phyloP scores from a whole-genome alignment of 1,140 invertebrate genomes.

The Stegodyphus mimosarum region DNA sequence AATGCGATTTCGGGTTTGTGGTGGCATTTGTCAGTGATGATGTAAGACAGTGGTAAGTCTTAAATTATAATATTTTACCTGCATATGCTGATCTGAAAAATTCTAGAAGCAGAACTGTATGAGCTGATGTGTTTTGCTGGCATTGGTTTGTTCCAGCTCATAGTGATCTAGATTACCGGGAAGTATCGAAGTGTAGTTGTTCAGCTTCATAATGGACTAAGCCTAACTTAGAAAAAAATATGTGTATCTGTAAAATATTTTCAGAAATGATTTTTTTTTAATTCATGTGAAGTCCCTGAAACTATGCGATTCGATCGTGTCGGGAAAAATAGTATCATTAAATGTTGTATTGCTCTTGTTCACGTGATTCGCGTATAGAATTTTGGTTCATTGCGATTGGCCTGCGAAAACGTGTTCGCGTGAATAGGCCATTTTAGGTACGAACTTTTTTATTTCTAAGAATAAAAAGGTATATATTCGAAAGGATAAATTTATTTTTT shows the following conservation, averaged over 20 bases:
- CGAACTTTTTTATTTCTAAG: background rate
- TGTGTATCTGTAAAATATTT: background rate
- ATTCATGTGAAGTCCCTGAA: background rate
- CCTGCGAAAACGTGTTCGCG: conserved; percentile 56
- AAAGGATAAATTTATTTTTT: too few species aligned
- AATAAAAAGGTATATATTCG: too few species aligned
- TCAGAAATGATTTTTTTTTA: background rate
- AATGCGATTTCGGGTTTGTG: conserved; percentile 42
- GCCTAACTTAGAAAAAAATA: conserved; percentile 28
- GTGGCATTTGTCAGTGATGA: conserved; percentile 53
- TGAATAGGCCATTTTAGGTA: conserved; percentile 47
- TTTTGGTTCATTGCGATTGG: conserved; percentile 40
- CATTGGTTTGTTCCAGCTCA: conserved; percentile 4
- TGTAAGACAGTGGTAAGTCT: conserved; percentile 39
- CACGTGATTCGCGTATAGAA: conserved; percentile 39
- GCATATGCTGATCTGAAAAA: background rate
- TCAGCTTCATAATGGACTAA: conserved; percentile 57
- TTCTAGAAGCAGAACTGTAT: background rate
- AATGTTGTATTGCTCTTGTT: conserved; percentile 17
- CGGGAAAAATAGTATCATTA: background rate
- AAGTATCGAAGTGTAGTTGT: conserved; percentile 50
- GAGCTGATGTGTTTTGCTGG: background rate
- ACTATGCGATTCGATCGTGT: too few species aligned
- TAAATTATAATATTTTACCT: background rate
- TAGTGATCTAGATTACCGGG: conserved; percentile 59